Base-by-base conservation (phyloP, 1,140 invertebrate species). In the Solenopsis invicta region DNA sequence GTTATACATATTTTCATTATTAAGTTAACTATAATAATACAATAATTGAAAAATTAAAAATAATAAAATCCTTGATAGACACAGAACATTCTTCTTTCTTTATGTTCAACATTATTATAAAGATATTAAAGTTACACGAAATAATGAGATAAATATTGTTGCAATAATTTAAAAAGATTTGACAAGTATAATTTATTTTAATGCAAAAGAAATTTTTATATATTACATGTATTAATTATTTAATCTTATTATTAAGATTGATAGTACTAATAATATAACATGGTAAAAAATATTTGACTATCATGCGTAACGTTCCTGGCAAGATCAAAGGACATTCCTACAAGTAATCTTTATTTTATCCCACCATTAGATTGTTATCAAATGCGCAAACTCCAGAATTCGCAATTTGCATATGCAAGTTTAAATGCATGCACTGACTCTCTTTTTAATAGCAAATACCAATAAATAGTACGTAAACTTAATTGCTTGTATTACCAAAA, bases 321-420 rank as follows among this genome's bases (percentile, higher is more conserved):
- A 91, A 88, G 88, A 92, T 93, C 89, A 92, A 92, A 93, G 88
- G 76, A 71, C 91, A 93, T 93, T 92, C 88, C 91, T 87, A 80
- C 77, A 89, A 66, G 87, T 88, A 66, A 88, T 48, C 56, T 90
- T 76, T 62, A 69, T 66, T 78, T 84, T 84, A 80, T 67, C 24
- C 10, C 64, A 56, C 64, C 71, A 86, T 87, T 75, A 80, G 71
- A 91, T 91, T 91, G 90, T 90, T 92, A 92, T 93, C 87, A 87
- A 90, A 89, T 75, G 77, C 21, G 34, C 64, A 61, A 50, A 72
- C 29, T 76, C 71, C 29, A 72, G 16, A 78, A 82, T 82, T 34
- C 66, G 74, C 74, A 87, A 74, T 87, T 41, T 18, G n/a, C 56
- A 64, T 87, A 29, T 85, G 41, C 54, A 75, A 86, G 18, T 48